Evolutionary conservation across 1,140 invertebrate species (phyloP).

Genomic region (Drosophila nannoptera): DNA sequence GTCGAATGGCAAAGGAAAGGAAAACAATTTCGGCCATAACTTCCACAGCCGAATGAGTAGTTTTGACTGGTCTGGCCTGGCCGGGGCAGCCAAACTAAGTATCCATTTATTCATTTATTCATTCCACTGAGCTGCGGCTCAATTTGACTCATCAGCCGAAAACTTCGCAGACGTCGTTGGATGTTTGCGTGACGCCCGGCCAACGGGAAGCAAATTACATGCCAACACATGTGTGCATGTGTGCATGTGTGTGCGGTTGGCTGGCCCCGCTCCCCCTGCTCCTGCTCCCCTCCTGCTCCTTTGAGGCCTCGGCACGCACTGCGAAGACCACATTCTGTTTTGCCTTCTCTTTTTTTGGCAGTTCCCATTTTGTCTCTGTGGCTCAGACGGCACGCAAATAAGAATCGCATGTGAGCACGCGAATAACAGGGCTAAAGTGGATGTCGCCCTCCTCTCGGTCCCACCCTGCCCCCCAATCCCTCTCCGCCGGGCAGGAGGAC

Average conservation of each 20-base stretch:
- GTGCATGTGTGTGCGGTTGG: slow-evolving; percentile 22
- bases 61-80: slow-evolving; percentile 3
- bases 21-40: slow-evolving; percentile 14
- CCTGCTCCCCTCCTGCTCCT: neutral
- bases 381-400: slow-evolving; percentile 63
- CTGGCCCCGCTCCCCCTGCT: too few relatives aligned
- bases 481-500: neutral
- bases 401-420: slow-evolving; percentile 70
- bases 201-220: slow-evolving; percentile 60
- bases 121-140: slow-evolving; percentile 57
- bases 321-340: slow-evolving; percentile 47
- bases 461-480: too few relatives aligned
- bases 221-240: slow-evolving; percentile 40
- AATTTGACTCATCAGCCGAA: slow-evolving; percentile 65
- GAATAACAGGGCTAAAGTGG: slow-evolving; percentile 58
- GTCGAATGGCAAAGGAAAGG: neutral
- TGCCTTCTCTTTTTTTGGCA: slow-evolving; percentile 39
- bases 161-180: slow-evolving; percentile 44
- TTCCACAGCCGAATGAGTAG: slow-evolving; percentile 26
- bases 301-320: slow-evolving; percentile 49
- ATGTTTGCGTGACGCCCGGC: slow-evolving; percentile 50
- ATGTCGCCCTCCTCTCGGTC: neutral
- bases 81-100: slow-evolving; percentile 18
- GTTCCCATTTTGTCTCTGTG: slow-evolving; percentile 42
- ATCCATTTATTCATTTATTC: slow-evolving; percentile 44